Percentiles rank a stretch among this genome's conserved stretches.
Evolutionary conservation across 1,140 invertebrate genomes (phyloP).

Genomic region (Bombus superbus): DNA sequence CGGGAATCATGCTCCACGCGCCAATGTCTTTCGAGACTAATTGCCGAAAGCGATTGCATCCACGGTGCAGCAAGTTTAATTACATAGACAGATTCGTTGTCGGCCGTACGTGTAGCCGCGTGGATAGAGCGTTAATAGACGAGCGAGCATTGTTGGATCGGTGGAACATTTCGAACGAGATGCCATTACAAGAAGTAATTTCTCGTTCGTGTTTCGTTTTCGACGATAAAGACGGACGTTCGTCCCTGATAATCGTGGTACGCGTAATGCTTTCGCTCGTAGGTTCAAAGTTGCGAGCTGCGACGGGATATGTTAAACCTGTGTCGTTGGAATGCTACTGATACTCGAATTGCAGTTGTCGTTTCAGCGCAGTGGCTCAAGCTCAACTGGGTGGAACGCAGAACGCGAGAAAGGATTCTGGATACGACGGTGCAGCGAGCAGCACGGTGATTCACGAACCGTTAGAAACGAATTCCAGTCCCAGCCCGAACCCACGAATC

Average conservation of each 20-base stretch:
- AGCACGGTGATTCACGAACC: conserved; percentile 75
- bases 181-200: neutral
- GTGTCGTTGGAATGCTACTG: conserved; percentile 38
- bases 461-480: conserved; percentile 77
- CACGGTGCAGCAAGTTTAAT: neutral
- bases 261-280: neutral
- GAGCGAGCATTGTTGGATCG: neutral
- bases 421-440: conserved; percentile 72
- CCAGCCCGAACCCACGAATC: conserved; percentile 76
- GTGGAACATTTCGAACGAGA: neutral
- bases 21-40: conserved; percentile 33
- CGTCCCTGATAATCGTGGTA: neutral
- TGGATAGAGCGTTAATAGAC: neutral
- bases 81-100: neutral
- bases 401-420: conserved; percentile 68
- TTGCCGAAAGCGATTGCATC: conserved; percentile 7
- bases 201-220: neutral
- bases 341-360: conserved; percentile 74
- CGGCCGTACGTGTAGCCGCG: neutral
- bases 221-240: neutral
- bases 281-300: neutral
- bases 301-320: neutral
- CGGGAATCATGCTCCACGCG: neutral
- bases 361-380: conserved; percentile 79
- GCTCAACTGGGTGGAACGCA: conserved; percentile 73